Base-by-base conservation (phyloP, 2,797 vertebrate species). In the Schizothorax lantsangensis region DNA sequence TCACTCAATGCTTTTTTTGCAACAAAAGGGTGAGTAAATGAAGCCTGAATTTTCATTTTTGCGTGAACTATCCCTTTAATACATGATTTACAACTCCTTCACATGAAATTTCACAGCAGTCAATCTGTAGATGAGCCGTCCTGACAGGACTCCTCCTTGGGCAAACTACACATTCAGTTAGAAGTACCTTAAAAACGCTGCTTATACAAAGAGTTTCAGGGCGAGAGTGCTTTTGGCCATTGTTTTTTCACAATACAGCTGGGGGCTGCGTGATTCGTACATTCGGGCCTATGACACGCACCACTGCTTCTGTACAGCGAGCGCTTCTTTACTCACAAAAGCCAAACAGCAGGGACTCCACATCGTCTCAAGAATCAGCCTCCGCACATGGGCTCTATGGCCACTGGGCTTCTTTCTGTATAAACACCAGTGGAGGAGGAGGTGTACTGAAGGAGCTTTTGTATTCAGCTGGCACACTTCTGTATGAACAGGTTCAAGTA, bases 161-260 rank as follows among this genome's bases (percentile, higher is more conserved):
- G 82, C 78, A 80, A 86, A 85, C 85, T 49, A 84, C 62, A 77
- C 62, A 69, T 69, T 88, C 86, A 36, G 74, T 66, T 33, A 72
- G 62, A 73, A 87, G 81, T 80, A 49, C 26, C 80, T 83, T 86
- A 86, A 81, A 86, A 87, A 82, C 21, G 59, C 74, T 68, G 82
- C 86, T 85, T 84, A 88, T 86, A 87, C 74, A 83, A 88, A 52
- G 74, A n/a, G 73, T 66, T 84, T 86, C 26, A 85, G 64, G 73
- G 81, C 43, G 69, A 59, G 85, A 90, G 89, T 77, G 88, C 88
- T 89, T 83, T 88, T n/a, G 84, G 86, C 83, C 79, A 88, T 89
- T 91, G 91, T 91, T 88, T 88, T 83, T 66, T 21, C 72, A 92
- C 89, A 91, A 88, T 79, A 75, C 83, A 87, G 66, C 86, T 81